Conservation (phyloP, 1,140 invertebrate genomes). For the Contarinia nasturtii region DNA sequence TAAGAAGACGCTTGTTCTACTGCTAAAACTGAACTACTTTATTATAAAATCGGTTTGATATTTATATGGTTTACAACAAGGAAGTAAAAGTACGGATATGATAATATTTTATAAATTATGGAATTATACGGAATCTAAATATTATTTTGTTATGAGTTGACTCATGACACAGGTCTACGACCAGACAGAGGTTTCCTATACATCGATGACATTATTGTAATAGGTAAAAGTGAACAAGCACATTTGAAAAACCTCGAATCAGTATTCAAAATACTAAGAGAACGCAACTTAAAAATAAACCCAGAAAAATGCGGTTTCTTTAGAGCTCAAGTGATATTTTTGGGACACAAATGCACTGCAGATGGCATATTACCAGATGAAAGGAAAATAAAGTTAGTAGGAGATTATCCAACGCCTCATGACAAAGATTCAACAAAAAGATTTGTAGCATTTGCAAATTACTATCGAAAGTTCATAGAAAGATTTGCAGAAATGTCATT, state of each 20-base stretch:
- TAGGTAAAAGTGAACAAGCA: conserved; percentile 8
- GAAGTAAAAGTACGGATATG: no score
- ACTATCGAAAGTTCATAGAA: conserved; percentile 11
- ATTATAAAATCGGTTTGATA: no score
- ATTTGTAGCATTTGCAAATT: conserved; percentile 8
- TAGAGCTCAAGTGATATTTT: conserved; percentile 11
- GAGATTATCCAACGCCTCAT: conserved; percentile 11
- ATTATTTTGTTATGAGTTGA: no score
- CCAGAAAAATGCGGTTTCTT: conserved; percentile 15
- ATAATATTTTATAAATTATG: no score
- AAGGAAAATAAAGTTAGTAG: conserved; percentile 9
- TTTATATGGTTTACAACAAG: no score
- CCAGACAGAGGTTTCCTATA: conserved; percentile 6
- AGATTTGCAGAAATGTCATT: conserved; percentile 10
- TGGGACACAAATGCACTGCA: conserved; percentile 16
- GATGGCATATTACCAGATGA: conserved; percentile 9
- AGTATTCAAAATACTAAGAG: conserved; percentile 18
- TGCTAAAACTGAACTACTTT: no score
- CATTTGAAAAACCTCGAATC: conserved; percentile 11
- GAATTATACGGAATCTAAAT: no score
- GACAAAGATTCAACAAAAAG: conserved; percentile 10
- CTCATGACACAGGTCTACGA: conserved; percentile 2
- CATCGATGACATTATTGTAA: conserved; percentile 8
- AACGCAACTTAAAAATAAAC: conserved; percentile 11
- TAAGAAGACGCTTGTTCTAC: no score